Base-by-base conservation (phyloP, 2,797 vertebrate species). In the Protosalanx chinensis region DNA sequence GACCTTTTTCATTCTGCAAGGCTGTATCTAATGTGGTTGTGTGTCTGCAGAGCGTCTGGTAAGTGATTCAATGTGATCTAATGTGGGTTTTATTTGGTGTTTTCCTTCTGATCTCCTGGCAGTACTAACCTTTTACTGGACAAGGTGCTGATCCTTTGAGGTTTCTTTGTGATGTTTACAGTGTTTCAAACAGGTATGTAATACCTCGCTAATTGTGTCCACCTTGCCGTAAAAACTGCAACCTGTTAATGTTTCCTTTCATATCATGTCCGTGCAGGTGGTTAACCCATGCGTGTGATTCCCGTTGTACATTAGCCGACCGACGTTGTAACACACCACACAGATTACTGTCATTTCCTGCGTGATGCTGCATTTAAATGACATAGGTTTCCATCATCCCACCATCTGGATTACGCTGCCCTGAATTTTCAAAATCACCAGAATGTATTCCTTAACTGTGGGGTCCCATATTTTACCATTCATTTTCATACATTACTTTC, bases 401-500 rank as follows among this genome's bases (percentile, higher is more conserved):
- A n/a, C 18, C 6, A 56, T 56, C 18, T 16, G 66, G 66, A 37
- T 57, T 64, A 67, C 56, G 53, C n/a, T 61, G 72, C 15, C 68
- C 67, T 6, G 60, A 72, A 78, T 81, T 71, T 56, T 16, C 67
- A 67, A 53, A 56, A 57, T 70, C 13, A 49, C n/a, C 13, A 32
- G 0, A 13, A 67, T 53, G 65, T 70, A 73, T 76, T 67, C 76
- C 72, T 77, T 69, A 74, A 81, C 81, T 76, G 41, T 73, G 68
- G 35, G 76, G 82, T 80, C 61, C 84, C 67, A 78, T 76, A 84
- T 84, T 86, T 86, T 84, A 78, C 76, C 82, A 84, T 85, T 86
- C 75, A 79, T 86, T 86, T 78, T 73, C 84, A 85, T 80, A 86
- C 41, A 86, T 89, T 85, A 81, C 78, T 87, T 87, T 80, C 49